A percentile compares a stretch with the other conserved stretches of the same genome.
These are phyloP conservation scores for Neodon shergylaensis DNA, from an alignment of 2,113 vertebrate genomes.

Conservation along the genomic window DNA sequence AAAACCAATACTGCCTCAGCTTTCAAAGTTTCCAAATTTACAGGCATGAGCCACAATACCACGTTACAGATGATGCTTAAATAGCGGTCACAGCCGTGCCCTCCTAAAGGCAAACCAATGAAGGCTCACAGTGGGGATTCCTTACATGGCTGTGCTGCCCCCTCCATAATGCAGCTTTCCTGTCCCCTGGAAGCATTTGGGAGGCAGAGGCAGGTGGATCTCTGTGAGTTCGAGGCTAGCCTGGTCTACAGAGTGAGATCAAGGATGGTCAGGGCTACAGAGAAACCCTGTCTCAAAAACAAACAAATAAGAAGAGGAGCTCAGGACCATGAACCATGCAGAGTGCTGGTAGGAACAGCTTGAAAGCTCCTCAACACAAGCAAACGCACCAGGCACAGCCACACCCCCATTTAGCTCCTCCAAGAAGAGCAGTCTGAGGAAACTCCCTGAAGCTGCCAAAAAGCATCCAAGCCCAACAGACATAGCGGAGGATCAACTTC, in stretches of 20 bases:
- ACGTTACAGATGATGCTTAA: not conserved
- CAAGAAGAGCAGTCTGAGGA: not conserved
- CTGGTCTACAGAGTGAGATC: not conserved
- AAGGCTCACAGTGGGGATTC: too few relatives aligned
- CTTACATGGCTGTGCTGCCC: not conserved
- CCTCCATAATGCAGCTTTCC: not conserved
- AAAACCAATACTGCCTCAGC: not conserved
- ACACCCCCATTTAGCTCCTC: not conserved
- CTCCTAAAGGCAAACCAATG: not conserved
- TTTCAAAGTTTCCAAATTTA: not conserved
- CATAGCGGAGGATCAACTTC: not conserved
- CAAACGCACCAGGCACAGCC: not conserved
- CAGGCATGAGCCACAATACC: not conserved
- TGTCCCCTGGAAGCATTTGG: not conserved
- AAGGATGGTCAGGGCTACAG: not conserved
- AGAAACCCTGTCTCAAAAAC: not conserved
- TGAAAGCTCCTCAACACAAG: too few relatives aligned
- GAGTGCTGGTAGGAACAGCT: not conserved
- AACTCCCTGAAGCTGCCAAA: not conserved
- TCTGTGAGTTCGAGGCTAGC: not conserved
- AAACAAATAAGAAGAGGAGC: not conserved
- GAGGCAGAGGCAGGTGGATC: not conserved
- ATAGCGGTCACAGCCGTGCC: rapidly evolving
- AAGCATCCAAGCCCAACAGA: constrained; percentile 2
- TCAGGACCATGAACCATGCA: not conserved